Percentiles rank a stretch among this genome's conserved stretches.
Conservation (phyloP, 2,888 invertebrate genomes). For the Spodoptera picta region DNA sequence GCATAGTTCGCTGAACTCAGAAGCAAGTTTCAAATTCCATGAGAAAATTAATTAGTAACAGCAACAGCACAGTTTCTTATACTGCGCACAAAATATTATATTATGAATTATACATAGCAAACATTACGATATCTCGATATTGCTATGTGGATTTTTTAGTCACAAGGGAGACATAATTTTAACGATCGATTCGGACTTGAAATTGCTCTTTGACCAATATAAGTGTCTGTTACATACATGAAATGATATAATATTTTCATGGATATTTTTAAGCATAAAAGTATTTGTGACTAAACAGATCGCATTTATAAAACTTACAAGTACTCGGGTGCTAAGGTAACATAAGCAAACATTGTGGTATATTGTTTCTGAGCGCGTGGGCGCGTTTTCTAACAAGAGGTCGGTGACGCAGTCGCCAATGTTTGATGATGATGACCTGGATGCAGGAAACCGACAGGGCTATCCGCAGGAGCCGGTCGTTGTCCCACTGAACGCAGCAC, state of each 20-base stretch:
- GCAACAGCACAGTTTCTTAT: not conserved
- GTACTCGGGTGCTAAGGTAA: conserved; percentile 3
- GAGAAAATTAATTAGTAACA: conserved; percentile 7
- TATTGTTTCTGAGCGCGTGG: conserved; percentile 34
- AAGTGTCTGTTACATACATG: no score
- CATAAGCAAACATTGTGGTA: conserved; percentile 22
- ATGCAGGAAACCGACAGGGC: conserved; percentile 76
- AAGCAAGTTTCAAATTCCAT: conserved; percentile 13
- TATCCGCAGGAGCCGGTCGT: conserved; percentile 84
- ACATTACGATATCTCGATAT: conserved; percentile 14
- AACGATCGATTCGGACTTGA: not conserved
- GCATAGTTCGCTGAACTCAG: conserved; percentile 13
- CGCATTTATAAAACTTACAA: not conserved
- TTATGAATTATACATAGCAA: conserved; percentile 12
- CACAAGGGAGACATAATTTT: conserved; percentile 1
- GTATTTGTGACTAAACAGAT: no score
- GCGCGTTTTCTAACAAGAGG: conserved; percentile 47
- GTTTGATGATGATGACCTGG: conserved; percentile 71
- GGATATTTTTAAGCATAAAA: not conserved
- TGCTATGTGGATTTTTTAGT: conserved; percentile 12
- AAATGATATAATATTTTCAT: no score
- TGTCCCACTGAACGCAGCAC: conserved; percentile 87
- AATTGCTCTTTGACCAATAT: not conserved
- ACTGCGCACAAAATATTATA: not conserved
- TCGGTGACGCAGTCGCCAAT: conserved; percentile 59